Base-by-base conservation (phyloP, 2,113 vertebrate species). In the Gobio gobio region DNA sequence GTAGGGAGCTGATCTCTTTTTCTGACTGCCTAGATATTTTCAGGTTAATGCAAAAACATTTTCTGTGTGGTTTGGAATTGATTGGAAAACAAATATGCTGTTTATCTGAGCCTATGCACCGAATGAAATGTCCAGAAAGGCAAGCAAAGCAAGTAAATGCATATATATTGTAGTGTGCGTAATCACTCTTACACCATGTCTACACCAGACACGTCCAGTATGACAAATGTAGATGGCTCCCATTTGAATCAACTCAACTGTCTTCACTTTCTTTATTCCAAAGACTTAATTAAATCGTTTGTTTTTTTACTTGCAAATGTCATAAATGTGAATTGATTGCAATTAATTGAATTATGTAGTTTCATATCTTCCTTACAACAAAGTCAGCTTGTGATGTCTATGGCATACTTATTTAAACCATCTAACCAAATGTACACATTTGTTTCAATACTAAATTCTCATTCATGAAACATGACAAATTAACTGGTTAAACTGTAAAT, bases 61-160 rank as follows among this genome's bases (percentile, higher is more conserved):
- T 45, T 43, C 20, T 45, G 40, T 68, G 61, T 51, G 79, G 61
- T 68, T 51, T 10, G 33, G 4, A 87, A 74, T 59, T 80, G 13
- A 40, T 70, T 40, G 33, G 9, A 70, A 10, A 40, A 70, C 8
- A 70, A 18, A 68, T 2, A 6, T n/a, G 36, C 20, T 22, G 86
- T 85, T 75, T 54, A 33, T 88, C 77, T 82, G 77, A 51, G 61
- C 78, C 84, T 86, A 80, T 54, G 58, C 49, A 83, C 72, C 51
- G 47, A 72, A 78, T 86, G 61, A 84, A 86, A 72, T 33, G 29
- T 72, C 64, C 78, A 84, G 83, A 76, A 83, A 66, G 74, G 61
- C 56, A 78, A 86, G 74, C 79, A 83, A 81, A 81, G 78, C 82
- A 47, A 82, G 68, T 47, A 82, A 83, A 24, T 47, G 40, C 43